Conservation (phyloP, 2,113 vertebrate species). For the Dasyprocta punctata region DNA sequence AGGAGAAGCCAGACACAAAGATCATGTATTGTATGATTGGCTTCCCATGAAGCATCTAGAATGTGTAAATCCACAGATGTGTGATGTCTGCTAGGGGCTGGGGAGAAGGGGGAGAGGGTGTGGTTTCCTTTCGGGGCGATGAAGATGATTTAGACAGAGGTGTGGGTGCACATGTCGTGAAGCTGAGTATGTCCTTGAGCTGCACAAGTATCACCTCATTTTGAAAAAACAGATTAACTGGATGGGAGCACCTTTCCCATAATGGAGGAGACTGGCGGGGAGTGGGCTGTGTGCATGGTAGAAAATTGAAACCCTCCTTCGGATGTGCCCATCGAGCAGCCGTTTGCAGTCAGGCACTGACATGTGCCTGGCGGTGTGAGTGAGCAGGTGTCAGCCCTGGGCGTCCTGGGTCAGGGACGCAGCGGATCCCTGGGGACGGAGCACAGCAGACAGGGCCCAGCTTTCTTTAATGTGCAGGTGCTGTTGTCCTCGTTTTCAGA, state of each 20-base stretch:
- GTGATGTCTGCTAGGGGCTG: neutral
- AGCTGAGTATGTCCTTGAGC: neutral
- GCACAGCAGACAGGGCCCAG: neutral
- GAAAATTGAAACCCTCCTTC: neutral
- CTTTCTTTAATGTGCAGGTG: neutral
- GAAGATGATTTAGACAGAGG: neutral
- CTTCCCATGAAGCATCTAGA: neutral
- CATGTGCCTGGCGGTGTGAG: no score
- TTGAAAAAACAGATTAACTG: neutral
- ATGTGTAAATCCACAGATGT: neutral
- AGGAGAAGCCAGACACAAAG: neutral
- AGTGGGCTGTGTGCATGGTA: neutral
- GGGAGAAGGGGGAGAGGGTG: no score
- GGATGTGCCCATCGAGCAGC: neutral
- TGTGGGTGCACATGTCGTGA: neutral
- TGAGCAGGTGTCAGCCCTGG: no score
- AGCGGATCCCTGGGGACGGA: neutral
- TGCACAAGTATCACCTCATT: neutral
- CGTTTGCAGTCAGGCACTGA: neutral
- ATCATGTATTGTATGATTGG: neutral
- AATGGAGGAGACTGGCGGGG: neutral
- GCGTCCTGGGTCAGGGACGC: neutral
- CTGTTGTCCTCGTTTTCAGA: slow-evolving; percentile 1
- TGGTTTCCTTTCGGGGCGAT: neutral
- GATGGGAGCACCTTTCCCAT: neutral